Base-by-base conservation (phyloP, 1,140 invertebrate genomes). In the Atopsyche davidsoni region DNA sequence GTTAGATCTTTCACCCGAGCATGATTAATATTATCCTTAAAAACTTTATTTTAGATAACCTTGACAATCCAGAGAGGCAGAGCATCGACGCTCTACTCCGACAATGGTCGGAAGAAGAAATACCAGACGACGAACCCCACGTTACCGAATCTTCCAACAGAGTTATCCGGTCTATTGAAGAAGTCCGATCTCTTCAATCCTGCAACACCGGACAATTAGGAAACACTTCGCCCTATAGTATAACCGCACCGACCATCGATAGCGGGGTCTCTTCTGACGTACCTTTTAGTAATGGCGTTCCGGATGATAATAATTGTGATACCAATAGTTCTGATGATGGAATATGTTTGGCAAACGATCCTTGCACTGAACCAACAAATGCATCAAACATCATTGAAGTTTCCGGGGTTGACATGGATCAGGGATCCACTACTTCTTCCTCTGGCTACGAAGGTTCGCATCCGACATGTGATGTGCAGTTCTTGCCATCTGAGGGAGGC, bases 31-130 rank as follows among this genome's bases (percentile, higher is more conserved):
- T n/a, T n/a, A n/a, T n/a, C n/a, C n/a, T n/a, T n/a, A n/a, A n/a
- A n/a, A n/a, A n/a, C n/a, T n/a, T n/a, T n/a, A n/a, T n/a, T n/a
- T n/a, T n/a, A n/a, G n/a, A n/a, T n/a, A n/a, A n/a, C n/a, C n/a
- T 36, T 36, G 6, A 36, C 35, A 17, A 9, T 36, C 17, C 25
- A 61, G 40, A 68, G 71, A 35, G 65, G 70, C 34, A 67, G 46
- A 68, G 67, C 14, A 69, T 74, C 25, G 68, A 72, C 40, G 63
- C 61, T 4, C 57, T 74, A 4, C 61, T 74, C 11, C 68, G 65
- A 46, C 69, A 74, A 48, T 74, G 71, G 71, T 61, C 60, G 0
- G 71, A 74, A 36, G 71, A 73, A 42, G 71, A 72, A 7, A 57
- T 69, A 0, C 68, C 69, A 0, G 16, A 23, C 14, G 28, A 32